These are phyloP conservation scores for Drosophila greeni DNA, from an alignment of 2,888 invertebrate species.

Conservation along the genomic window DNA sequence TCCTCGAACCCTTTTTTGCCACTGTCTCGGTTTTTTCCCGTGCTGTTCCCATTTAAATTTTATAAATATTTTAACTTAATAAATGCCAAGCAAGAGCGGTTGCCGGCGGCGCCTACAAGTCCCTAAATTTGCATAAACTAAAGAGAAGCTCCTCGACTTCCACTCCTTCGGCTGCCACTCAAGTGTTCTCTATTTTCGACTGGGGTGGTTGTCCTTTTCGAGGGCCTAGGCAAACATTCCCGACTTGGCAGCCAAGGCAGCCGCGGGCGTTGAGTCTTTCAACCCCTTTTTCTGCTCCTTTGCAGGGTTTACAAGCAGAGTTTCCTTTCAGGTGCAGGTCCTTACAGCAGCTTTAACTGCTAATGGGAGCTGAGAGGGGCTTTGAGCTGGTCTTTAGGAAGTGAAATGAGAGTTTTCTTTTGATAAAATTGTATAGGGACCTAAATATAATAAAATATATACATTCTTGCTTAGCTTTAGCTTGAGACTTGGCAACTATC, in stretches of 20 bases:
- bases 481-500: neutral
- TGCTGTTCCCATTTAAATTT: slow-evolving; percentile 55
- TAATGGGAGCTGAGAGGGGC: slow-evolving; percentile 56
- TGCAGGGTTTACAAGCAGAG: slow-evolving; percentile 1
- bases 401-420: neutral
- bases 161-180: slow-evolving; percentile 23
- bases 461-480: neutral
- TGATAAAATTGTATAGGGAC: neutral
- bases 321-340: slow-evolving; percentile 40
- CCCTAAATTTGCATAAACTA: slow-evolving; percentile 62
- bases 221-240: slow-evolving; percentile 41
- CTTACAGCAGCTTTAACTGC: slow-evolving; percentile 46
- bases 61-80: slow-evolving; percentile 70
- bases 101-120: slow-evolving; percentile 30
- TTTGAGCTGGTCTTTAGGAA: slow-evolving; percentile 36
- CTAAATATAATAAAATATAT: neutral
- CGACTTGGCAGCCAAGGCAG: slow-evolving; percentile 19
- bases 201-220: slow-evolving; percentile 45
- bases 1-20: slow-evolving; percentile 14
- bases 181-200: slow-evolving; percentile 27
- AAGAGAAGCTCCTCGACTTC: slow-evolving; percentile 22
- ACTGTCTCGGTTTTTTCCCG: slow-evolving; percentile 10
- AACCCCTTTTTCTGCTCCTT: slow-evolving; percentile 14
- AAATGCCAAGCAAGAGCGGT: slow-evolving; percentile 47
- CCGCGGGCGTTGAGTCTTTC: slow-evolving; percentile 29